Evolutionary conservation across 2,888 invertebrate species (phyloP).

Genomic region (Eupithecia vulgata): DNA sequence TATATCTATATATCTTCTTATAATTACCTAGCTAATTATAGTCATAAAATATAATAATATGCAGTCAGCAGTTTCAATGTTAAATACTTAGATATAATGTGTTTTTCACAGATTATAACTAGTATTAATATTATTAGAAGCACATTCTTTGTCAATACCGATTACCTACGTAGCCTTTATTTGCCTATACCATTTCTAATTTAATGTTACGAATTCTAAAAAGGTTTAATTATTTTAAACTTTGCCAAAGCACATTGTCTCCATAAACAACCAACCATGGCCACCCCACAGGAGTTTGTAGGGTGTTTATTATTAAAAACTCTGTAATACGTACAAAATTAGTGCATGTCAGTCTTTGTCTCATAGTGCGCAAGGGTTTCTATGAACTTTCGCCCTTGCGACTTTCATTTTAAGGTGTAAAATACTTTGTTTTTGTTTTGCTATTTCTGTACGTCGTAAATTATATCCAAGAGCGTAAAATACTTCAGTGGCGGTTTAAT

Average conservation of each 20-base stretch:
- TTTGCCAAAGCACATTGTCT: constrained; percentile 15
- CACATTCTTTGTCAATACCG: too few relatives aligned
- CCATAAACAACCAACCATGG: constrained; percentile 29
- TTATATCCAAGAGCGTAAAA: constrained; percentile 68
- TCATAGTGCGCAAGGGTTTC: constrained; percentile 39
- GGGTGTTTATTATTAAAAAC: constrained; percentile 67
- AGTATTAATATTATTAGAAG: too few relatives aligned
- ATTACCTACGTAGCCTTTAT: too few relatives aligned
- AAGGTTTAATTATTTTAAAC: neutral
- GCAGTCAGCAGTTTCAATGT: too few relatives aligned
- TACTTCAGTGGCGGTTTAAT: constrained; percentile 61
- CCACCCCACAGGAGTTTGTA: constrained; percentile 45
- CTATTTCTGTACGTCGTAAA: constrained; percentile 71
- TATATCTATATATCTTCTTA: too few relatives aligned
- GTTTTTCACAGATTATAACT: too few relatives aligned
- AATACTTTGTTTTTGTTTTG: constrained; percentile 18
- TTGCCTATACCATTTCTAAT: too few relatives aligned
- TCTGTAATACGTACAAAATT: constrained; percentile 67
- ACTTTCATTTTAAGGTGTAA: constrained; percentile 18
- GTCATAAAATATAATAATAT: too few relatives aligned
- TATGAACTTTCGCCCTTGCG: constrained; percentile 16
- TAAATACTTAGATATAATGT: too few relatives aligned
- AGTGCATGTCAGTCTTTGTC: constrained; percentile 66
- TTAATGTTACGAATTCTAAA: too few relatives aligned
- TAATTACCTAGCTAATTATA: too few relatives aligned